Conservation (phyloP, 2,888 invertebrate species). For the Mechanitis mazaeus region DNA sequence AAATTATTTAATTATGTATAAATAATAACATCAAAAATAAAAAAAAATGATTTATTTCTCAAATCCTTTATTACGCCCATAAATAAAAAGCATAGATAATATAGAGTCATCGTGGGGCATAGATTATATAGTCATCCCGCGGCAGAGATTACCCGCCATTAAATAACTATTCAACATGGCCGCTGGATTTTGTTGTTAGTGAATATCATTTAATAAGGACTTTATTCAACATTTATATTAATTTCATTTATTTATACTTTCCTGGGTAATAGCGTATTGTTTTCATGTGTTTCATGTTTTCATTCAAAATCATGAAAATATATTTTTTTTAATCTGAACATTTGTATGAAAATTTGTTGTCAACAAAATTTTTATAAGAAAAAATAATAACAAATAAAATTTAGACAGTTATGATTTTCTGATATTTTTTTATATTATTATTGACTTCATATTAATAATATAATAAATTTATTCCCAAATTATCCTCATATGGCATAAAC, state of each 20-base stretch:
- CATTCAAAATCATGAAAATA: no score
- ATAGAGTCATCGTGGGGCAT: slow-evolving; percentile 68
- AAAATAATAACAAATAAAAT: no score
- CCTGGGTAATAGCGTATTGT: no score
- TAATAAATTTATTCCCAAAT: slow-evolving; percentile 3
- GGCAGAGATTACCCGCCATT: slow-evolving; percentile 55
- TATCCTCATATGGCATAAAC: slow-evolving; percentile 25
- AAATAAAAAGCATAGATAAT: slow-evolving; percentile 54
- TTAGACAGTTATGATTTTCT: not conserved
- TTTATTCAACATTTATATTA: not conserved
- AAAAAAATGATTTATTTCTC: slow-evolving; percentile 4
- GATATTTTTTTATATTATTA: not conserved
- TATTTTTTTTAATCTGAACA: no score
- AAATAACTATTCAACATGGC: slow-evolving; percentile 63
- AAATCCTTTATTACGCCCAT: slow-evolving; percentile 14
- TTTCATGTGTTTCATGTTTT: no score
- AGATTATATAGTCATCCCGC: slow-evolving; percentile 72
- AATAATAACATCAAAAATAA: not conserved
- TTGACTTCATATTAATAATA: not conserved
- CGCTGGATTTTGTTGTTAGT: slow-evolving; percentile 37
- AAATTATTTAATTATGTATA: not conserved
- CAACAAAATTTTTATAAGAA: no score
- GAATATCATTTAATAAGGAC: slow-evolving; percentile 14
- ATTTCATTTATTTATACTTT: no score
- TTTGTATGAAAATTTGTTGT: no score